Base-by-base conservation (phyloP, 2,113 vertebrate genomes). In the Brachyistius frenatus region DNA sequence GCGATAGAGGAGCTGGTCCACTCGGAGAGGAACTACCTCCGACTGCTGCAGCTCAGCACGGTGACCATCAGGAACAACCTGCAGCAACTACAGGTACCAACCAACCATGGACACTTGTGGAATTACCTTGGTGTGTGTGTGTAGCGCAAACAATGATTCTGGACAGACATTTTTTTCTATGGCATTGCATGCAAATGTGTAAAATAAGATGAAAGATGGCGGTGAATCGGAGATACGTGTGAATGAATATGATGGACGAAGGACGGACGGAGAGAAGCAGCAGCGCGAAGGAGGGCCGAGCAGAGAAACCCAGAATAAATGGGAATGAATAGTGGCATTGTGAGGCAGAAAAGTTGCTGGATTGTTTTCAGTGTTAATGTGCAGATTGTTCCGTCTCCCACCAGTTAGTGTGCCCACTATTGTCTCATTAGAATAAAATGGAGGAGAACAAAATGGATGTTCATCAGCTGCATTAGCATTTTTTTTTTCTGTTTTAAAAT, bases 11-110 rank as follows among this genome's bases (percentile, higher is more conserved):
- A 99, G 83, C 91, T 99, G 58, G 81, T 98, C 13, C 83, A 93
- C 78, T 97, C 97, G 0, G 98, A 99, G 92, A 92, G 86, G 87
- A 96, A 93, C 86, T 99, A 96, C 13, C 90, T 98, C 0, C 92
- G 93, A 56, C 81, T 92, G 81, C 86, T 99, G 15, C 94, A 93
- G 14, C 77, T 98, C 15, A 96, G 96, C 2, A 90, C 94, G 0
- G 93, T 49, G 0, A 94, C 95, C 85, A 96, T 99, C 87, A 94
- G 94, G 56, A 79, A 73, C 44, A 95, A 94, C 81, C 95, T 99
- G 47, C 90, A 91, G 83, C 81, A 94, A 71, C 89, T 94, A 35
- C 90, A 95, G 94, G 94, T 95, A 80, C 0, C 36, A 52, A 5
- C 9, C 50, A 13, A 5, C n/a, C 23, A 23, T 23, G 23, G 7